A percentile compares a stretch with the other conserved stretches of the same genome.
phyloP scores from a whole-genome alignment of 2,797 vertebrate genomes.

The Mormyrus proboscirostris region DNA sequence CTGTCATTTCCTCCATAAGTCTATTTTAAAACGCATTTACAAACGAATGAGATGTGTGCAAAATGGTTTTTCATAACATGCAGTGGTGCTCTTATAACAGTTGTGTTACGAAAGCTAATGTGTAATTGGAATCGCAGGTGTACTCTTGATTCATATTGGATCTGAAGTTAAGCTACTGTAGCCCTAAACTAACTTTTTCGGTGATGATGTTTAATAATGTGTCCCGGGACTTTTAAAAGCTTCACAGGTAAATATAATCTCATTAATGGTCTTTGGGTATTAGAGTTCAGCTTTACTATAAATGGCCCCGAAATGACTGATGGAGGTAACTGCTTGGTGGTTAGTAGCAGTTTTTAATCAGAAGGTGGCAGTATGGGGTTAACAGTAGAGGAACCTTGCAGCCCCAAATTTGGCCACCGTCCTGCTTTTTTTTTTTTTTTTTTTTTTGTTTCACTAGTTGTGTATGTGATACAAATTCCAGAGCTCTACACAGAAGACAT shows the following conservation, averaged over 20 bases:
- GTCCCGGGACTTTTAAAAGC: neutral
- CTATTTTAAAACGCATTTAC: neutral
- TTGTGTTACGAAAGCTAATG: slow-evolving; percentile 1
- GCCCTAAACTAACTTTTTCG: neutral
- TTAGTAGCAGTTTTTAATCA: slow-evolving; percentile 26
- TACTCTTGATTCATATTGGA: slow-evolving; percentile 59
- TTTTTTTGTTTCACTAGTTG: slow-evolving; percentile 10
- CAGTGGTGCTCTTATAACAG: neutral
- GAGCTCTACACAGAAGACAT: neutral
- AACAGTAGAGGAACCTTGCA: slow-evolving; percentile 12
- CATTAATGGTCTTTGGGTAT: neutral
- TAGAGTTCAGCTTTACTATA: neutral
- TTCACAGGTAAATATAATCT: neutral
- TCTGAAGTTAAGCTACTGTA: slow-evolving; percentile 31
- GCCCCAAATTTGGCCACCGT: neutral
- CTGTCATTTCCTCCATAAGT: neutral
- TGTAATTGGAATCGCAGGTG: neutral
- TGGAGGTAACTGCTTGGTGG: neutral
- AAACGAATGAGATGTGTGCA: neutral
- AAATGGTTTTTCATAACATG: neutral
- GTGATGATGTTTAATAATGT: slow-evolving; percentile 10
- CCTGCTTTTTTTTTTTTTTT: slow-evolving; percentile 2
- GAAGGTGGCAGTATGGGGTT: slow-evolving; percentile 29
- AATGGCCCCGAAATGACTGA: neutral
- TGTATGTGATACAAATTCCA: slow-evolving; percentile 21